These are phyloP conservation scores for Arothron firmamentum DNA, from an alignment of 2,113 vertebrate genomes.

Conservation along the genomic window DNA sequence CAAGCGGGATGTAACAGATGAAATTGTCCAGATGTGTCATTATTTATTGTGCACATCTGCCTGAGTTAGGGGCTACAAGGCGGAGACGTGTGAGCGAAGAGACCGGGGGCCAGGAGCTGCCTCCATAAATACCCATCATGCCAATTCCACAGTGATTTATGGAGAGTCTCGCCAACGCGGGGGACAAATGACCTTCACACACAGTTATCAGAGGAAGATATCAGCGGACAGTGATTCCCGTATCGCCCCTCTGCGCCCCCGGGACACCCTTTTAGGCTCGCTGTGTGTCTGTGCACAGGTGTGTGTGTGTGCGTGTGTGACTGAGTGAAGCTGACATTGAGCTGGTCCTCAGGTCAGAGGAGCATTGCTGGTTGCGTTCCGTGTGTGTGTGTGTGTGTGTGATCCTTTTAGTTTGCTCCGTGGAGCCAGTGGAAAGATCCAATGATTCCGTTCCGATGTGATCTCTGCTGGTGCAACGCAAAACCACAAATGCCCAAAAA, in stretches of 20 bases:
- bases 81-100: slow-evolving; percentile 40
- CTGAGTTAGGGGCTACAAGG: slow-evolving; percentile 40
- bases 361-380: slow-evolving; percentile 22
- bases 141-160: slow-evolving; percentile 75
- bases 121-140: slow-evolving; percentile 71
- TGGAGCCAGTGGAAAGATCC: not conserved
- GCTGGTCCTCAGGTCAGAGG: slow-evolving; percentile 43
- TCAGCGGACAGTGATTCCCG: slow-evolving; percentile 64
- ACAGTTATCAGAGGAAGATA: slow-evolving; percentile 69
- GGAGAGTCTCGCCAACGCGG: slow-evolving; percentile 52
- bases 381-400: no score
- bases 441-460: no score
- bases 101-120: slow-evolving; percentile 53
- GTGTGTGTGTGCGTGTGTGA: slow-evolving; percentile 55
- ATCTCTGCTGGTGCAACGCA: no score
- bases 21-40: slow-evolving; percentile 61
- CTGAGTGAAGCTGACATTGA: slow-evolving; percentile 64
- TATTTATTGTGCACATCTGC: slow-evolving; percentile 71
- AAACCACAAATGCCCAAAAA: no score
- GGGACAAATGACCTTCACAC: slow-evolving; percentile 74
- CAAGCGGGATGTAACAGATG: slow-evolving; percentile 60
- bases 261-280: slow-evolving; percentile 26
- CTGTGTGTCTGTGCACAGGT: slow-evolving; percentile 17
- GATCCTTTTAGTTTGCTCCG: not conserved
- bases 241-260: slow-evolving; percentile 45